phyloP scores from a whole-genome alignment of 2,888 invertebrate genomes.

The Tillus elongatus region DNA sequence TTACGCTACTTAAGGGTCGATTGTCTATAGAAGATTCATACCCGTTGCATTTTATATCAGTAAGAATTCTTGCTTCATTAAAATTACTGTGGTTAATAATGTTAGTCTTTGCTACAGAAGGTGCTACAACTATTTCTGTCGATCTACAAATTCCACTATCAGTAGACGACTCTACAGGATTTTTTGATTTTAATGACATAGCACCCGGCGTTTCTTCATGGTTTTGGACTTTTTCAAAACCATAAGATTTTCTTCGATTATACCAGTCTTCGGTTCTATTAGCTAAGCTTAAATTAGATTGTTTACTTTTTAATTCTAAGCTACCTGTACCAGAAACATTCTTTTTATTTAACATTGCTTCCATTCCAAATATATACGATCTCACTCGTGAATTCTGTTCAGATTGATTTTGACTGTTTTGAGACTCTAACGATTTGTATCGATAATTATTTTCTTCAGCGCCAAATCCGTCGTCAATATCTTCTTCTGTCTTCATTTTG shows the following conservation, averaged over 20 bases:
- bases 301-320: constrained; percentile 42
- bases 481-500: constrained; percentile 24
- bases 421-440: constrained; percentile 9
- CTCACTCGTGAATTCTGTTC: constrained; percentile 33
- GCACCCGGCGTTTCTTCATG: constrained; percentile 30
- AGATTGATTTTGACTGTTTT: constrained; percentile 3
- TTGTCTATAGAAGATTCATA: constrained; percentile 20
- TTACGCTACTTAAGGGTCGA: constrained; percentile 26
- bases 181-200: constrained; percentile 41
- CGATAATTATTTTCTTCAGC: constrained; percentile 38
- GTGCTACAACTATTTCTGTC: constrained; percentile 50
- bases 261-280: constrained; percentile 57
- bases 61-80: constrained; percentile 13
- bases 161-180: constrained; percentile 63
- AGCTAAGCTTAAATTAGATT: constrained; percentile 31
- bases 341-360: constrained; percentile 34
- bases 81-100: constrained; percentile 9
- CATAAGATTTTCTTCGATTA: constrained; percentile 66
- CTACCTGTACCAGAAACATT: constrained; percentile 41
- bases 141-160: constrained; percentile 70
- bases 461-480: constrained; percentile 43
- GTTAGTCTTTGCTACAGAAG: constrained; percentile 21
- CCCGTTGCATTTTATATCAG: no score
- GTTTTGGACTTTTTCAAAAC: constrained; percentile 51
- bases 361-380: constrained; percentile 44